Evolutionary conservation across 2,113 vertebrate species (phyloP).

Genomic region (Spermophilus dauricus): DNA sequence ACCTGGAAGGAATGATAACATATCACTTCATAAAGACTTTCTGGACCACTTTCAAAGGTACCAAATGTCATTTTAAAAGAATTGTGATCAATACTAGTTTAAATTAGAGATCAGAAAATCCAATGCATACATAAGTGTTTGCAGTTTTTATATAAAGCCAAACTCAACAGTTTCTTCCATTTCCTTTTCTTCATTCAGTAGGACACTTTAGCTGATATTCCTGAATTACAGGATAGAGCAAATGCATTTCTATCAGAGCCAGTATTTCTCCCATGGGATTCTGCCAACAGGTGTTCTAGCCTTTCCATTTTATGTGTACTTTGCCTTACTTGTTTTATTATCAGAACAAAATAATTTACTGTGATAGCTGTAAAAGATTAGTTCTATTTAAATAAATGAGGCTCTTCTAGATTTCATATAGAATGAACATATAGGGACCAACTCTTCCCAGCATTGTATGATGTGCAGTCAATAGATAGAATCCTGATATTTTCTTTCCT

Average conservation of each 20-base stretch:
- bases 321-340: slow-evolving; percentile 63
- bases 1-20: slow-evolving; percentile 80
- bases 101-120: slow-evolving; percentile 81
- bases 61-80: slow-evolving; percentile 78
- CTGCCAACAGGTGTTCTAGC: slow-evolving; percentile 45
- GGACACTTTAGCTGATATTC: slow-evolving; percentile 69
- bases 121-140: slow-evolving; percentile 81
- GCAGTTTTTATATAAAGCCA: slow-evolving; percentile 72
- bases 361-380: slow-evolving; percentile 36
- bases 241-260: slow-evolving; percentile 65
- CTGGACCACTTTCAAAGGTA: slow-evolving; percentile 70
- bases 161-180: slow-evolving; percentile 68
- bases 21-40: slow-evolving; percentile 80
- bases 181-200: slow-evolving; percentile 71
- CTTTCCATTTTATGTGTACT: slow-evolving; percentile 46
- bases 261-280: slow-evolving; percentile 32
- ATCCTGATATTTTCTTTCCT: background rate
- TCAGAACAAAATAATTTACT: slow-evolving; percentile 61
- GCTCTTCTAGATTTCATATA: background rate
- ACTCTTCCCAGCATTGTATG: background rate
- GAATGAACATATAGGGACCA: background rate
- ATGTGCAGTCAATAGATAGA: background rate
- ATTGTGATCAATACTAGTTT: slow-evolving; percentile 80
- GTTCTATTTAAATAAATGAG: slow-evolving; percentile 48
- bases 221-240: background rate